Percentiles rank a stretch among this genome's conserved stretches.
Conservation (phyloP, 2,797 vertebrate genomes). For the Sebastiscus albofasciatus region DNA sequence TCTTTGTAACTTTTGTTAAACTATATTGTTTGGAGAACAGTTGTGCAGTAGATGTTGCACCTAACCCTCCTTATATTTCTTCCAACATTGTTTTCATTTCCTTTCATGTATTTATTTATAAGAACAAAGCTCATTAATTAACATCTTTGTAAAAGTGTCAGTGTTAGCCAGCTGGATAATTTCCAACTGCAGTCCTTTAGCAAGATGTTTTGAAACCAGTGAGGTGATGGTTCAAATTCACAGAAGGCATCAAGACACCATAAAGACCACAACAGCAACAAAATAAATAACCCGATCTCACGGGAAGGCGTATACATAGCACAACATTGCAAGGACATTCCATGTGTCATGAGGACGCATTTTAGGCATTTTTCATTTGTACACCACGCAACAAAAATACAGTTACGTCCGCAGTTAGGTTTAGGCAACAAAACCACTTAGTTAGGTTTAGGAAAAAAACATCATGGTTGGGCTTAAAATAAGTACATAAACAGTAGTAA, state of each 20-base stretch:
- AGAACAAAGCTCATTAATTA: not conserved
- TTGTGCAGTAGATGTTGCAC: not conserved
- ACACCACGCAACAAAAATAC: fast-evolving
- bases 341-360: no score
- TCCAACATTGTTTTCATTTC: not conserved
- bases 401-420: no score
- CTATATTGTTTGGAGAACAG: not conserved
- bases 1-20: not conserved
- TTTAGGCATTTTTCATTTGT: no score
- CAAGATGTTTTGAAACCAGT: not conserved
- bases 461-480: fast-evolving
- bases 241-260: not conserved
- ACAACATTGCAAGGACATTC: no score
- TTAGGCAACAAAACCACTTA: no score
- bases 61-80: not conserved
- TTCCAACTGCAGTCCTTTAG: not conserved
- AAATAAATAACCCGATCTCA: not conserved
- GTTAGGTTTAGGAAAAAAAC: no score
- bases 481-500: no score
- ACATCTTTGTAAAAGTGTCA: not conserved
- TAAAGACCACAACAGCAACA: not conserved
- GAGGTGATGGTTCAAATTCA: not conserved
- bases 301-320: no score
- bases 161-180: not conserved
- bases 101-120: not conserved